Evolutionary conservation across 2,797 vertebrate genomes (phyloP).

Genomic region (Hapalemur alaotrensis): DNA sequence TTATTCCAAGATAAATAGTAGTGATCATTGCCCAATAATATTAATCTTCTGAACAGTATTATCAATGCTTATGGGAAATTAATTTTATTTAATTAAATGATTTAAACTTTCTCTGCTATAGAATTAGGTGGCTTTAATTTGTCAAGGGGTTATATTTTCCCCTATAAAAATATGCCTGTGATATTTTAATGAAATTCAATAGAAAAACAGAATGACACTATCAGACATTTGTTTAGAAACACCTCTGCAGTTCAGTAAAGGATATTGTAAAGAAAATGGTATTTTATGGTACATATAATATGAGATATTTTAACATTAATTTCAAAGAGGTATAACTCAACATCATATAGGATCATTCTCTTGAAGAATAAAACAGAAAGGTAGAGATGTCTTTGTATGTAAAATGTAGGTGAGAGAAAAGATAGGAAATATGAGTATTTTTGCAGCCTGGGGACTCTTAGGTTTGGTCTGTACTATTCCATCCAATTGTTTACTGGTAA

Average conservation of each 20-base stretch:
- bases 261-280: not conserved
- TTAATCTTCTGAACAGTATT: constrained; percentile 9
- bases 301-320: not conserved
- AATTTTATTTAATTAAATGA: constrained; percentile 8
- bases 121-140: constrained; percentile 7
- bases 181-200: constrained; percentile 30
- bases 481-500: not conserved
- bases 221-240: constrained; percentile 11
- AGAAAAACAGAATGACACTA: not conserved
- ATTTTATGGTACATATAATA: not conserved
- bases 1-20: not conserved
- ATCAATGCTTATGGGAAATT: not conserved
- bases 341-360: not conserved
- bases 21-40: not conserved
- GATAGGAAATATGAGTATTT: not conserved
- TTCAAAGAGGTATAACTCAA: not conserved
- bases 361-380: constrained; percentile 7
- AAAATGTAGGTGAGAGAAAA: not conserved
- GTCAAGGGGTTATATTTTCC: not conserved
- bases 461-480: not conserved
- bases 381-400: not conserved
- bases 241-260: constrained; percentile 15
- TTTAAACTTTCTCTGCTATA: not conserved
- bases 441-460: not conserved
- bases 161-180: not conserved